These are phyloP conservation scores for Falco punctatus DNA, from an alignment of 2,113 vertebrate genomes.

Conservation along the genomic window DNA sequence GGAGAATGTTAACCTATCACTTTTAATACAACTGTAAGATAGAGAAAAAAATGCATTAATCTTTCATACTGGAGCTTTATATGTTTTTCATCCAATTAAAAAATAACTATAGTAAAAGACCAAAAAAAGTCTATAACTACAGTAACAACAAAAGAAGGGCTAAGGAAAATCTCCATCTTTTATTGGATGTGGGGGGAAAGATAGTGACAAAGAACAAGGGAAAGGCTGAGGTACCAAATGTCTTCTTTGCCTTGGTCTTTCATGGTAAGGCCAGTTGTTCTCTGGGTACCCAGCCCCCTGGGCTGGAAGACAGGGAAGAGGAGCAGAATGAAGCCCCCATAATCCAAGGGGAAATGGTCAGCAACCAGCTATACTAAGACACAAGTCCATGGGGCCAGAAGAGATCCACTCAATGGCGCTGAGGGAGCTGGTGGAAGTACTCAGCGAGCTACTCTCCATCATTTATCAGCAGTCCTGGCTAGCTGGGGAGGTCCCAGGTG, in stretches of 20 bases:
- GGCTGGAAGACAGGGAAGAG: background rate
- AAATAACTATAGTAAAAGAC: background rate
- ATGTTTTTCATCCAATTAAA: background rate
- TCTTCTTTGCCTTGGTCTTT: background rate
- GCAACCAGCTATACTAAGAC: too few relatives aligned
- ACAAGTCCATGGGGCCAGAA: accelerated
- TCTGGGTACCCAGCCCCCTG: background rate
- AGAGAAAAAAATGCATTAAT: background rate
- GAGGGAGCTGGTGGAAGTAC: background rate
- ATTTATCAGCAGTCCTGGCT: background rate
- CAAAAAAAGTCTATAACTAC: background rate
- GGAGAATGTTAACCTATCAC: background rate
- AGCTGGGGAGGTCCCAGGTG: background rate
- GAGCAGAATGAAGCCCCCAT: background rate
- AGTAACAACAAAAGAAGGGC: background rate
- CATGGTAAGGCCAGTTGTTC: background rate
- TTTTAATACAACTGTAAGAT: background rate
- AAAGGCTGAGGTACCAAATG: background rate
- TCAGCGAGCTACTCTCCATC: background rate
- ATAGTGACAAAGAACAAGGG: background rate
- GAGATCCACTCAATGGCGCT: background rate
- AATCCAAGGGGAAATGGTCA: background rate
- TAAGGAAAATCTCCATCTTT: background rate
- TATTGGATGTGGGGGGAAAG: accelerated
- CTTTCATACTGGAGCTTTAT: background rate